Base-by-base conservation (phyloP, 1,140 invertebrate species). In the Calephelis virginiensis region DNA sequence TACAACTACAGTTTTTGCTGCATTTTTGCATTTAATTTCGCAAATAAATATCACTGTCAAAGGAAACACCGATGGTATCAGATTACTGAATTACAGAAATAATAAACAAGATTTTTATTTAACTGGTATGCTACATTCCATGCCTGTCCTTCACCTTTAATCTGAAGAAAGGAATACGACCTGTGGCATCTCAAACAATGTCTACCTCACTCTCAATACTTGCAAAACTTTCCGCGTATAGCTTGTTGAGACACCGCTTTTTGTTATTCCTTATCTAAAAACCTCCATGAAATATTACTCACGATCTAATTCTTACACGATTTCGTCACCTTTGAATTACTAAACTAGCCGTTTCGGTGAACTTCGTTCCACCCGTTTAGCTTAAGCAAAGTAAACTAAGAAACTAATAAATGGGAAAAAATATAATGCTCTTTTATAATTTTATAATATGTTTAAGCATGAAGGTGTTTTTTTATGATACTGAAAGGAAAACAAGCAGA, bases 71-170 rank as follows among this genome's bases (percentile, higher is more conserved):
- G 50, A 56, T 38, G 56, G 28, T 59, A 38, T 59, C 56, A 59
- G 38, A 28, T 59, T 59, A 37, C 56, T 28, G 56, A 59, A 59
- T 59, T 59, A 38, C 56, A 59, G 56, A 59, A 12, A 59, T 59
- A 38, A 59, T 10, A 59, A 59, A 59, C 56, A 59, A 7, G 12
- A 9, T 17, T 37, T 59, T 59, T 59, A 59, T 59, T 59, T 56
- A 56, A 56, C 56, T 59, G 56, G n/a, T 59, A 59, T 59, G 37
- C 75, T 66, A 74, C 75, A 83, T 85, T 80, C 81, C 80, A 67
- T 64, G 63, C 59, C 67, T 69, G 82, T 83, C 85, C 85, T 88
- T 88, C 84, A 86, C 85, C 84, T 87, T 88, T 88, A 76, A 70
- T 76, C 74, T 77, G 81, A 86, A 76, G 79, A 82, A 84, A 87